These are phyloP conservation scores for Lateolabrax maculatus DNA, from an alignment of 2,797 vertebrate species.

Conservation along the genomic window DNA sequence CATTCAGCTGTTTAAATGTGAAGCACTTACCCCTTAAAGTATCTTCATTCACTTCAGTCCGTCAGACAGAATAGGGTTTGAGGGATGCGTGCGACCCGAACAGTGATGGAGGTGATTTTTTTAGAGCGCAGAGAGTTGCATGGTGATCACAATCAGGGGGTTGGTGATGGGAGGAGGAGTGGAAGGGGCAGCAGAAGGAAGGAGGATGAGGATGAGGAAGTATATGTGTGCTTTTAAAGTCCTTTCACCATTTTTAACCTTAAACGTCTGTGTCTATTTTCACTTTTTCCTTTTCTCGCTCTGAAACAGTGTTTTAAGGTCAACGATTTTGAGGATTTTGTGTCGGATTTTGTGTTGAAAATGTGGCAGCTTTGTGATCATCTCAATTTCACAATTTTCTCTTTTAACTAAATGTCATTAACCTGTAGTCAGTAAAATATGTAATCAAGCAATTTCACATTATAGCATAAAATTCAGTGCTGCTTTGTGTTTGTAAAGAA, in stretches of 20 bases:
- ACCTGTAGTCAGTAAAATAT: background rate
- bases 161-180: conserved; percentile 50
- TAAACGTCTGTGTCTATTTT: conserved; percentile 25
- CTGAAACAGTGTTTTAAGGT: conserved; percentile 27
- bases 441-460: background rate
- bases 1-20: background rate
- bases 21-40: conserved; percentile 65
- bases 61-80: conserved; percentile 24
- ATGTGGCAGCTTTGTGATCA: conserved; percentile 51
- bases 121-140: conserved; percentile 41
- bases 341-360: conserved; percentile 8
- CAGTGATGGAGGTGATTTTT: conserved; percentile 54
- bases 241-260: background rate
- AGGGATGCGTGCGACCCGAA: conserved; percentile 19
- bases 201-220: conserved; percentile 51
- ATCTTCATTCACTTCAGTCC: conserved; percentile 55
- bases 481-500: too few relatives aligned
- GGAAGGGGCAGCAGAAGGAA: conserved; percentile 25
- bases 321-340: conserved; percentile 6
- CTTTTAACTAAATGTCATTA: background rate
- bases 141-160: conserved; percentile 41
- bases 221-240: conserved; percentile 15
- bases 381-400: conserved; percentile 19
- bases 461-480: too few relatives aligned
- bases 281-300: conserved; percentile 40